A percentile compares a stretch with the other conserved stretches of the same genome.
phyloP scores from a whole-genome alignment of 2,797 vertebrate species.

The Nothura maculosa region DNA sequence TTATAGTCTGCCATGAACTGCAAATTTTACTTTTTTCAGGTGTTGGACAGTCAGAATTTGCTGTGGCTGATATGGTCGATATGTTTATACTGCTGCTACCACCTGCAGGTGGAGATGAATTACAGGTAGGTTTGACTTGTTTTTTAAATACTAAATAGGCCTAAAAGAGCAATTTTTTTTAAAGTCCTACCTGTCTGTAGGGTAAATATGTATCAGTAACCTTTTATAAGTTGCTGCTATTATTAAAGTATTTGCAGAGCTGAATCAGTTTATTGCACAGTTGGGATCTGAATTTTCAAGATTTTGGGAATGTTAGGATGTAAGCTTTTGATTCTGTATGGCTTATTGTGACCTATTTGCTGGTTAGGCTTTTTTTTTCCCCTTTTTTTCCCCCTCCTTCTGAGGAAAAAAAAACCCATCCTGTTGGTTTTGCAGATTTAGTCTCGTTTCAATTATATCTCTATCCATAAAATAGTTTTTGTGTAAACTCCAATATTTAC shows the following conservation, averaged over 20 bases:
- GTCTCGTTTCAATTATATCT: background rate
- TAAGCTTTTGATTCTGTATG: background rate
- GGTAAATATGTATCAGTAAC: background rate
- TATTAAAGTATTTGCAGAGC: background rate
- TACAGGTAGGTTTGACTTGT: conserved; percentile 87
- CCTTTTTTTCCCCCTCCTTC: background rate
- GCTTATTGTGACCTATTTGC: background rate
- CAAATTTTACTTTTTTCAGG: conserved; percentile 79
- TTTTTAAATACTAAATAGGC: background rate
- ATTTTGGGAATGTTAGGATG: background rate
- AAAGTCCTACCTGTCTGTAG: background rate
- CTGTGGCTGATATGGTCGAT: conserved; percentile 98
- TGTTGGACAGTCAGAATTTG: conserved; percentile 98
- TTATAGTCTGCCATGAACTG: background rate
- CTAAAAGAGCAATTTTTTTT: background rate
- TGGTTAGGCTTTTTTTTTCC: background rate
- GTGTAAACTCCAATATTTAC: background rate
- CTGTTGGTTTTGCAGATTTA: background rate
- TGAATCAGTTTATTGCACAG: background rate
- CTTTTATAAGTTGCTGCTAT: background rate
- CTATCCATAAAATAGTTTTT: background rate
- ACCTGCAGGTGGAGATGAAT: conserved; percentile 97
- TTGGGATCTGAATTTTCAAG: background rate
- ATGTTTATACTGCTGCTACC: conserved; percentile 97
- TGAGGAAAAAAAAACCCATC: background rate